phyloP scores from a whole-genome alignment of 2,888 invertebrate species.

The Cephonodes hylas region DNA sequence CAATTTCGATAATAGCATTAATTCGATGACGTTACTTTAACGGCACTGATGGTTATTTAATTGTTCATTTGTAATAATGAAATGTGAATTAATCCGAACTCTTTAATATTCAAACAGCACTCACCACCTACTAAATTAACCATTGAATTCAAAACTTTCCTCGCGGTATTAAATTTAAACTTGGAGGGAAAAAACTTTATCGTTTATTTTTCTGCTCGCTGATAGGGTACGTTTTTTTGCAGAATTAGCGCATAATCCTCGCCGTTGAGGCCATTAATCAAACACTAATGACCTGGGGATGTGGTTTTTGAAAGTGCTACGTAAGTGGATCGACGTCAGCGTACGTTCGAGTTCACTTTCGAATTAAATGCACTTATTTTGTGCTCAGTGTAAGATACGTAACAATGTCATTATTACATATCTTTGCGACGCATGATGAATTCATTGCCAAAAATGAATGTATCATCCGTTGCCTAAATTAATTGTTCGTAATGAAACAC shows the following conservation, averaged over 20 bases:
- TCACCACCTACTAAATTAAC: constrained; percentile 38
- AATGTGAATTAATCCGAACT: constrained; percentile 36
- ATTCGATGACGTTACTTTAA: background rate
- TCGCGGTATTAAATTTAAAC: constrained; percentile 37
- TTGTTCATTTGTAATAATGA: constrained; percentile 27
- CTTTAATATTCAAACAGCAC: constrained; percentile 49
- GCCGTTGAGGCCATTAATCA: constrained; percentile 63
- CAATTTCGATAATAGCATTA: too few relatives aligned
- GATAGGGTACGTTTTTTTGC: constrained; percentile 38
- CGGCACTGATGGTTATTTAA: background rate
- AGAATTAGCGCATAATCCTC: constrained; percentile 55
- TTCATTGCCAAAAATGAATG: too few relatives aligned
- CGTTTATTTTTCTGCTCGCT: constrained; percentile 34
- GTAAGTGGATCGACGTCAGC: constrained; percentile 18
- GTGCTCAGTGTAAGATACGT: background rate
- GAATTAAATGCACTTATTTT: background rate
- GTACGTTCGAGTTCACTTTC: background rate
- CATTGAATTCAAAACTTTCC: constrained; percentile 35
- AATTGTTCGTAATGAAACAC: too few relatives aligned
- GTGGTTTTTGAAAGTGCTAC: constrained; percentile 22
- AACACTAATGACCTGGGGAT: constrained; percentile 57
- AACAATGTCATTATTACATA: background rate
- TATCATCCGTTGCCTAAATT: too few relatives aligned
- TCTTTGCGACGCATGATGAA: too few relatives aligned
- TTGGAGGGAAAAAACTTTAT: constrained; percentile 33